Conservation (phyloP, 2,888 invertebrate genomes). For the Cryptus viduatorius region DNA sequence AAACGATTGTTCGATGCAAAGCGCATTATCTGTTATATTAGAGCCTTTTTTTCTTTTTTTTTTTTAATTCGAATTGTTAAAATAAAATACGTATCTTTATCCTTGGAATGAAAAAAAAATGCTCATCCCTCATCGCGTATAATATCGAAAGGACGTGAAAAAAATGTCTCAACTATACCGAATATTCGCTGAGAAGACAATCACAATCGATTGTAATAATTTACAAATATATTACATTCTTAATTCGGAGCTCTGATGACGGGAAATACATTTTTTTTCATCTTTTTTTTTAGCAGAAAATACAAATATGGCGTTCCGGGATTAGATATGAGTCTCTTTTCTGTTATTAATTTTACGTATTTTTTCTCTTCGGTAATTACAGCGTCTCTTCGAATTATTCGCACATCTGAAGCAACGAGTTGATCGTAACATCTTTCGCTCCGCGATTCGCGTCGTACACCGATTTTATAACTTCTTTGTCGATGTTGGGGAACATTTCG, state of each 20-base stretch:
- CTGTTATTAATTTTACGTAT: not conserved
- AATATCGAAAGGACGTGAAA: slow-evolving; percentile 9
- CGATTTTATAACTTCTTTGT: slow-evolving; percentile 96
- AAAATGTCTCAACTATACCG: slow-evolving; percentile 18
- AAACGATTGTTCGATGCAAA: slow-evolving; percentile 29
- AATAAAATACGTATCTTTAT: slow-evolving; percentile 60
- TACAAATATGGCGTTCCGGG: slow-evolving; percentile 75
- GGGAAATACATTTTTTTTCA: slow-evolving; percentile 28
- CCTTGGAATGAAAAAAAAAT: slow-evolving; percentile 56
- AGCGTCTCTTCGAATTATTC: slow-evolving; percentile 85
- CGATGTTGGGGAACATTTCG: slow-evolving; percentile 98
- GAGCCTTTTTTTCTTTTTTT: slow-evolving; percentile 9
- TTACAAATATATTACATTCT: slow-evolving; percentile 80
- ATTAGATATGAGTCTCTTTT: slow-evolving; percentile 53
- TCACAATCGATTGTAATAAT: slow-evolving; percentile 72
- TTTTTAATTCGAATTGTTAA: not conserved
- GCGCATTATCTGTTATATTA: slow-evolving; percentile 25
- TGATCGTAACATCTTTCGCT: slow-evolving; percentile 95
- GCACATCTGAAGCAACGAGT: slow-evolving; percentile 95
- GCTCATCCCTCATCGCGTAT: slow-evolving; percentile 31
- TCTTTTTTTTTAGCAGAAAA: slow-evolving; percentile 75
- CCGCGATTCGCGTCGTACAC: slow-evolving; percentile 95
- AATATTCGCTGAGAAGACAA: slow-evolving; percentile 56
- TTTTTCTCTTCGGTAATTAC: slow-evolving; percentile 24
- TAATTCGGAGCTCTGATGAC: slow-evolving; percentile 49